Evolutionary conservation across 2,113 vertebrate species (phyloP).

Genomic region (Xiphophorus maculatus): DNA sequence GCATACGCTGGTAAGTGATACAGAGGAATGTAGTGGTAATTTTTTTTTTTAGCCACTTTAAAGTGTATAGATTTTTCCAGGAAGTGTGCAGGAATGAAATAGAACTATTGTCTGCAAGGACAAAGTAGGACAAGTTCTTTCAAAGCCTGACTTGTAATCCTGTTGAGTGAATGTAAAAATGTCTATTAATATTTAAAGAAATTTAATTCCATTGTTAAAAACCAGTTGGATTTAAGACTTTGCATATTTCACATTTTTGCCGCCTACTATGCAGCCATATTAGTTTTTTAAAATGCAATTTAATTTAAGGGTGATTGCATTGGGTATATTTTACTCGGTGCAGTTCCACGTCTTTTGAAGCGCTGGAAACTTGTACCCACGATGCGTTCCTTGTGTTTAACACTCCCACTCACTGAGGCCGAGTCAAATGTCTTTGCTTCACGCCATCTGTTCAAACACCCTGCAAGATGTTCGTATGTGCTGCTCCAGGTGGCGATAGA

Average conservation of each 20-base stretch:
- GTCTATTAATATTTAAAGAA: conserved; percentile 9
- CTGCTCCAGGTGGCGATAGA: conserved; percentile 51
- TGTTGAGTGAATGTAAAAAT: conserved; percentile 24
- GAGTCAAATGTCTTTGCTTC: conserved; percentile 26
- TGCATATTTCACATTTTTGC: neutral
- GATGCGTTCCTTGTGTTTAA: conserved; percentile 5
- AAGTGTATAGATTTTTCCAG: neutral
- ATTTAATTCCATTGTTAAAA: conserved; percentile 5
- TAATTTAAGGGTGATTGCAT: neutral
- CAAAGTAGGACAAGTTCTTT: conserved; percentile 13
- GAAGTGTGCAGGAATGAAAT: neutral
- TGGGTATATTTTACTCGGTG: neutral
- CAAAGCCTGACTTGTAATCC: conserved; percentile 39
- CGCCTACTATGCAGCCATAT: neutral
- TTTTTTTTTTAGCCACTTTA: neutral
- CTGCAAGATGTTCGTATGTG: conserved; percentile 17
- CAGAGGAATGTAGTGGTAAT: conserved; percentile 4
- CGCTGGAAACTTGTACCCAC: conserved; percentile 1
- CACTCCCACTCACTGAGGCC: conserved; percentile 17
- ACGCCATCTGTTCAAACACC: conserved; percentile 43
- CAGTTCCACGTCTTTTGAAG: neutral
- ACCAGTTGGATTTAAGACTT: conserved; percentile 22
- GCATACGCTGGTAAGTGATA: neutral
- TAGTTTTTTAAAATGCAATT: neutral
- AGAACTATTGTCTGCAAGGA: neutral